Evolutionary conservation across 1,140 invertebrate genomes (phyloP), one percentile per base, ranked within the genome.

Genomic region (Zaprionus inermis): DNA sequence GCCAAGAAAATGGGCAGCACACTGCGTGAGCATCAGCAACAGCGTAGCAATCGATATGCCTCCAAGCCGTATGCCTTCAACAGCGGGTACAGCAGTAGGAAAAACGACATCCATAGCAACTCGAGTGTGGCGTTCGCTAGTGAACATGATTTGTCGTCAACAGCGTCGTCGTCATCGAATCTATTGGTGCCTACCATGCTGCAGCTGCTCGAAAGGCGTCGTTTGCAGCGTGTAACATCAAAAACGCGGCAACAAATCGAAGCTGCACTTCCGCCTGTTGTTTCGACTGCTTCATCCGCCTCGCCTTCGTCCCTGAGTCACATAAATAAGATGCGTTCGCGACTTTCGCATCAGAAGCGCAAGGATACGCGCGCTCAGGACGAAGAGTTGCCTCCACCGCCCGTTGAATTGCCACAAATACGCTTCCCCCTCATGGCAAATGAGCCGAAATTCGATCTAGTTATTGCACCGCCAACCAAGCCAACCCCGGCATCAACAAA

Each of bases 1-100:
- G 95, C 94, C 20, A 95, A 94, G 79, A 95, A 95, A 78, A 95
- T 96, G 83, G 95, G 95, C n/a, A 92, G 80, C 55, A 84, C 78
- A 20, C 73, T 91, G 34, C 91, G 80, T 57, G 77, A 89, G 54
- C 77, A 76, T 56, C 70, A 81, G 24, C 74, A 84, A 22, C 57
- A 59, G 20, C 55, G 55, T 7, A 34, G 24, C 22, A 36, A 55
- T 41, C 52, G 60, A 1, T 28, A 56, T 20, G 55, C 55, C 18
- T 20, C 16, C 49, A 72, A 66, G 20, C 57, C 44, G 16, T 46
- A 66, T 54, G 30, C 63, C 22, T 49, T 30, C 12, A 52, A 7
- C 6, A 44, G 2, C 18, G 49, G 3, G 28, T 44, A 0, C 9
- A 36, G 4, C 12, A 55, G 32, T 12, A 54, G 4, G 14, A 14